phyloP scores from a whole-genome alignment of 1,140 invertebrate species.

The Eriosoma lanigerum region DNA sequence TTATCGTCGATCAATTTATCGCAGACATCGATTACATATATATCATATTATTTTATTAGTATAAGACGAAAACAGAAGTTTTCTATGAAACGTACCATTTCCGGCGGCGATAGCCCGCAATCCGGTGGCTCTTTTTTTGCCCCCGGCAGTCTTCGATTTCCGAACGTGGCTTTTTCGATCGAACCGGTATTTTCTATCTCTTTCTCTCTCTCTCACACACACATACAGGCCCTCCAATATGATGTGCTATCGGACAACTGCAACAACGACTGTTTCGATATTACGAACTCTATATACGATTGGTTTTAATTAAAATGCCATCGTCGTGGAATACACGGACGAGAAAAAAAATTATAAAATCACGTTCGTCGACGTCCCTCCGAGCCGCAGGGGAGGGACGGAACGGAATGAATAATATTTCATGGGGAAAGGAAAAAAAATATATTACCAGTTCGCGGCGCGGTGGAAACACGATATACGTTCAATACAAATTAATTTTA shows the following conservation, averaged over 20 bases:
- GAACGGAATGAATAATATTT: background rate
- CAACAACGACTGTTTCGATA: no score
- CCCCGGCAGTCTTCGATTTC: background rate
- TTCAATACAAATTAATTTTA: constrained; percentile 3
- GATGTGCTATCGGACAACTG: background rate
- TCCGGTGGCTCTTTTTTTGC: background rate
- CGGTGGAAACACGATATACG: background rate
- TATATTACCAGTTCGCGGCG: constrained; percentile 23
- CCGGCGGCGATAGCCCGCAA: no score
- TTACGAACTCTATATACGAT: no score
- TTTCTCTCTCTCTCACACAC: no score
- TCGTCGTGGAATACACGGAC: background rate
- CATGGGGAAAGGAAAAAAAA: background rate
- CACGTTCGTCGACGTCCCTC: background rate
- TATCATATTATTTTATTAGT: background rate
- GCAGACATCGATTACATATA: background rate
- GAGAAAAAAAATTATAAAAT: background rate
- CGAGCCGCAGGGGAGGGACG: background rate
- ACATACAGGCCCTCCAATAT: no score
- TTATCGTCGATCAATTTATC: background rate
- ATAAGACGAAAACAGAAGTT: background rate
- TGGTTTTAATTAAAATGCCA: background rate
- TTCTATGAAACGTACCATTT: background rate
- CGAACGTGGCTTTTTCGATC: background rate
- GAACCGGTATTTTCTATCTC: background rate